Percentiles rank a stretch among this genome's conserved stretches.
phyloP scores from a whole-genome alignment of 2,888 invertebrate species.

The Terebella lapidaria region DNA sequence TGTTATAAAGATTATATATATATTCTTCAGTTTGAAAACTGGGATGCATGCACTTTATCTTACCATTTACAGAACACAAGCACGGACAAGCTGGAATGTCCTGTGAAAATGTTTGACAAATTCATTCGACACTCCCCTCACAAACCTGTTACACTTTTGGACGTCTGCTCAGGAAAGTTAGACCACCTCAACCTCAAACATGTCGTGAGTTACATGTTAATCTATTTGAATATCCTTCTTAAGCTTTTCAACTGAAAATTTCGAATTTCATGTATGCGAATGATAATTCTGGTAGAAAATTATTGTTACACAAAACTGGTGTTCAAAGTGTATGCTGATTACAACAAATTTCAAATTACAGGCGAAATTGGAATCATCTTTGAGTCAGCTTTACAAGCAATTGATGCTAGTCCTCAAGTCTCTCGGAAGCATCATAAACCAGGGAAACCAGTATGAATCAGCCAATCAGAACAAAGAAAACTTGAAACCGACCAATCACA shows the following conservation, averaged over 20 bases:
- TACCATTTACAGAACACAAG: constrained; percentile 36
- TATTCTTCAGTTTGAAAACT: no score
- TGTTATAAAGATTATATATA: no score
- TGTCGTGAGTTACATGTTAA: constrained; percentile 41
- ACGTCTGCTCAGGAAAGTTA: constrained; percentile 37
- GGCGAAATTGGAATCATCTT: constrained; percentile 41
- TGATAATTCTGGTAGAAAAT: no score
- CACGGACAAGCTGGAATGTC: constrained; percentile 31
- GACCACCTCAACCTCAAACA: constrained; percentile 47
- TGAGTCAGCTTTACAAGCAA: constrained; percentile 37
- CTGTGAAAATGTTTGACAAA: constrained; percentile 34
- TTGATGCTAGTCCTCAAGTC: constrained; percentile 30
- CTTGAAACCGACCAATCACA: not conserved
- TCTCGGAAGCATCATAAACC: not conserved
- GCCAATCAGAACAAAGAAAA: not conserved
- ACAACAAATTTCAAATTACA: no score
- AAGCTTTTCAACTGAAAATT: no score
- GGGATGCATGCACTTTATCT: no score
- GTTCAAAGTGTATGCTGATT: no score
- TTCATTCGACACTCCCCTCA: constrained; percentile 31
- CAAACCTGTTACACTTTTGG: constrained; percentile 35
- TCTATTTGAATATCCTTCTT: no score
- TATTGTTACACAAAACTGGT: no score
- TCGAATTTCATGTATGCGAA: no score
- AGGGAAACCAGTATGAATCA: not conserved